These are phyloP conservation scores for Paralichthys olivaceus DNA, from an alignment of 2,113 vertebrate species.

Conservation along the genomic window DNA sequence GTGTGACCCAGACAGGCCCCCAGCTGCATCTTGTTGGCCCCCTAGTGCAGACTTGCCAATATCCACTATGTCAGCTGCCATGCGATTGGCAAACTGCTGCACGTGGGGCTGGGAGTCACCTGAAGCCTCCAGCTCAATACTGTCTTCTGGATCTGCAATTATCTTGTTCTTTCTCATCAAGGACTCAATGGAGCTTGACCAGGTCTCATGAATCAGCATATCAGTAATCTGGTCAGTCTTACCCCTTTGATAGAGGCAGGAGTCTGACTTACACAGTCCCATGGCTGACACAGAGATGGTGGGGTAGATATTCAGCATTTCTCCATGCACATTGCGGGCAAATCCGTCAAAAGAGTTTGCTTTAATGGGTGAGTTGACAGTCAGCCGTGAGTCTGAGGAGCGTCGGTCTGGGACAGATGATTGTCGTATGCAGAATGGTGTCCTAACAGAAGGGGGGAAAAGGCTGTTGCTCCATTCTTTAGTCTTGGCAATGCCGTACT, in stretches of 20 bases:
- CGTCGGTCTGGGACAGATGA: conserved; percentile 92
- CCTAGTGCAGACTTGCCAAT: conserved; percentile 83
- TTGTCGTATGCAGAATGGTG: conserved; percentile 90
- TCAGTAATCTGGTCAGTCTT: conserved; percentile 91
- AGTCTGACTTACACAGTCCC: conserved; percentile 94
- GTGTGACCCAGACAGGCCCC: conserved; percentile 49
- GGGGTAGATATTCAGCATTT: conserved; percentile 86
- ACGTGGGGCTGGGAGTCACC: conserved; percentile 81
- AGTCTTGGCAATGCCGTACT: conserved; percentile 82
- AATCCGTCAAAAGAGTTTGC: conserved; percentile 96
- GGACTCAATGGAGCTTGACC: conserved; percentile 95
- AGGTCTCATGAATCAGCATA: conserved; percentile 95
- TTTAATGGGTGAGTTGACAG: conserved; percentile 90
- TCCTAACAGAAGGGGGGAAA: conserved; percentile 85
- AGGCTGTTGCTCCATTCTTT: conserved; percentile 90
- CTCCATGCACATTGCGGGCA: conserved; percentile 84
- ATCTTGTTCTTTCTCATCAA: conserved; percentile 98
- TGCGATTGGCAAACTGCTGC: conserved; percentile 84
- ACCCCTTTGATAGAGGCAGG: conserved; percentile 91
- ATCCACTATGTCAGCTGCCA: conserved; percentile 85
- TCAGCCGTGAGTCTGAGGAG: conserved; percentile 86
- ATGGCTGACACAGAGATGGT: conserved; percentile 82
- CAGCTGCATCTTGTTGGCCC: conserved; percentile 80
- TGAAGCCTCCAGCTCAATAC: conserved; percentile 75
- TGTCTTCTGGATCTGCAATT: conserved; percentile 84